Percentiles rank a stretch among this genome's conserved stretches.
Conservation (phyloP, 1,140 invertebrate genomes). For the Drosophila watanabei region DNA sequence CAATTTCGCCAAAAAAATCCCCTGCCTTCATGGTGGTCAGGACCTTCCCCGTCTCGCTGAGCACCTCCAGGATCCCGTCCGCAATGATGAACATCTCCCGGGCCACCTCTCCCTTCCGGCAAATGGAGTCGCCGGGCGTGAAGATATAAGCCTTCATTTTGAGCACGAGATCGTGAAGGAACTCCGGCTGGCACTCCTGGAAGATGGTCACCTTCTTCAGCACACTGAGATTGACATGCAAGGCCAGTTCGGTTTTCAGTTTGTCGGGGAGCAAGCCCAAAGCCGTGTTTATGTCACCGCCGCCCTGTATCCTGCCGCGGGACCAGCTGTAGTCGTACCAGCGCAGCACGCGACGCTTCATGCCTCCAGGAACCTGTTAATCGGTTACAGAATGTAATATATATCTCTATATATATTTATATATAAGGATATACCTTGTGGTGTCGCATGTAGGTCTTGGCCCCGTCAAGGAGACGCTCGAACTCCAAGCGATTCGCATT, state of each 20-base stretch:
- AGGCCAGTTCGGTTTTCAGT: conserved; percentile 97
- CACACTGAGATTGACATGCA: conserved; percentile 98
- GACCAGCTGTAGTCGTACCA: conserved; percentile 99
- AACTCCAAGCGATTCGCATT: conserved; percentile 99
- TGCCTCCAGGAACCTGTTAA: conserved; percentile 96
- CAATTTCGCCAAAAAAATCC: conserved; percentile 99
- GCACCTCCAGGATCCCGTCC: conserved; percentile 97
- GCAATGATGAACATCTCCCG: conserved; percentile 99
- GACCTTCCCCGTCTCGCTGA: conserved; percentile 96
- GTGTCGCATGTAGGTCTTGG: conserved; percentile 98
- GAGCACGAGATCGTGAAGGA: conserved; percentile 97
- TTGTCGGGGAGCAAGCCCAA: conserved; percentile 97
- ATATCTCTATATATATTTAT: neutral
- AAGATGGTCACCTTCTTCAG: conserved; percentile 94
- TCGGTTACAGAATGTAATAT: neutral
- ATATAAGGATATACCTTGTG: conserved; percentile 91
- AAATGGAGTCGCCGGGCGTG: conserved; percentile 98
- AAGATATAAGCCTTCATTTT: conserved; percentile 99
- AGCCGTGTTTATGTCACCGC: conserved; percentile 97
- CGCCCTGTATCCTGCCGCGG: conserved; percentile 97
- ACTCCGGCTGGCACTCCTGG: conserved; percentile 98
- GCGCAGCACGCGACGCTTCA: conserved; percentile 96
- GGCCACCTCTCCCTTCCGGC: conserved; percentile 96
- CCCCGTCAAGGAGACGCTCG: conserved; percentile 96
- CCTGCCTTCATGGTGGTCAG: conserved; percentile 98